Evolutionary conservation across 2,888 invertebrate genomes (phyloP), one percentile per base, ranked within the genome.

Genomic region (Rhabditoides inermis): DNA sequence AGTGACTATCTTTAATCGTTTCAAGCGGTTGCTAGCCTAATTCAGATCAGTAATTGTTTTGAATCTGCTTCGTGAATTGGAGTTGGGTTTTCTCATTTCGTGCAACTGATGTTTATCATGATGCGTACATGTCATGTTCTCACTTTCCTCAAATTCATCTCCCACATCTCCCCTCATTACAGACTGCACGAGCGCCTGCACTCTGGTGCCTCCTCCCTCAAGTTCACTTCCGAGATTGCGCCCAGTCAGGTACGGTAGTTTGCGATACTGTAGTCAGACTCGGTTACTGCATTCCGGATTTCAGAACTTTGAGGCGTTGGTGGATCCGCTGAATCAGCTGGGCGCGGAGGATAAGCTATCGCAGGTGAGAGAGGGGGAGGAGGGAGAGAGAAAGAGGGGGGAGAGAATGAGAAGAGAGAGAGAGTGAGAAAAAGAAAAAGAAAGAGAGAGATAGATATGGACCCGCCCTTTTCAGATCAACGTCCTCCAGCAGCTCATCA

Each of bases 321-420:
- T 94, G 64, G 94, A 94, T 79, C 88, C 88, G 0, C 89, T 91
- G 44, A 63, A 70, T 44, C 55, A 84, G 90, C 90, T 91, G 77
- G 83, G 84, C 49, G 82, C 86, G 52, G 88, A 88, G 78, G 92
- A 94, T 77, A 91, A 91, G 79, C 80, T 94, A 49, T 92, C 92
- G 5, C 91, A 91, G 83, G 89, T 90, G 10, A 1, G 52, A 12
- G 22, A 12, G 27, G 27, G 44, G 35, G 12, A 27, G n/a, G n/a
- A n/a, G n/a, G n/a, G 23, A 18, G n/a, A 45, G 27, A 36, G 2
- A n/a, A 18, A 28, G 20, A 27, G 15, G 20, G 12, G 18, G 12
- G 20, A 20, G 22, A 6, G 6, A 18, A 6, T 7, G n/a, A 6
- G 40, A 18, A 40, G 22, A 12, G 12, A 10, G n/a, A 40, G 6